phyloP scores from a whole-genome alignment of 35 echinoderm and acorn worm species.

The Chiridota heheva region DNA sequence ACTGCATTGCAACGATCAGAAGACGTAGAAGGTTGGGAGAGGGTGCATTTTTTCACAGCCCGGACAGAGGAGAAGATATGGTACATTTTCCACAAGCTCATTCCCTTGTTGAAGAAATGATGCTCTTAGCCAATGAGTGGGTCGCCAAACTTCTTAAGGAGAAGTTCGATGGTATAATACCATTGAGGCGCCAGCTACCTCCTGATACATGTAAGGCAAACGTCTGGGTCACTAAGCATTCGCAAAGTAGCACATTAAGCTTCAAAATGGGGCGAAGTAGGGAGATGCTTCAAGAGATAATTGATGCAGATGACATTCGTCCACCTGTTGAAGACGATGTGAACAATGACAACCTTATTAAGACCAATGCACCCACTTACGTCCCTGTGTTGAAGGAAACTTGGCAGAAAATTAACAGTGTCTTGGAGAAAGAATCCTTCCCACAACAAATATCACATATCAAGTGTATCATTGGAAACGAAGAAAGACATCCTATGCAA shows the following conservation, averaged over 20 bases:
- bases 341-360: no score
- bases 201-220: constrained; percentile 40
- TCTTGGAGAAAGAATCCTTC: not conserved
- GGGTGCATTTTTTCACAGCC: constrained; percentile 32
- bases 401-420: not conserved
- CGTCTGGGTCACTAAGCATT: constrained; percentile 51
- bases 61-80: constrained; percentile 39
- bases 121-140: constrained; percentile 68
- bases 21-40: constrained; percentile 43
- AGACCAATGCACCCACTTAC: no score
- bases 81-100: constrained; percentile 47
- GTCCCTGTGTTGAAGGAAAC: no score
- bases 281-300: no score
- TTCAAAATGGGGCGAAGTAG: no score
- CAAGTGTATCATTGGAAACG: constrained; percentile 31
- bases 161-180: constrained; percentile 37
- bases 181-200: constrained; percentile 56
- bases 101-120: constrained; percentile 84
- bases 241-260: no score
- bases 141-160: constrained; percentile 41
- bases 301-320: no score
- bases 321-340: no score
- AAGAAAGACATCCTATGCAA: constrained; percentile 77
- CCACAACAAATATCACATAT: constrained; percentile 14
- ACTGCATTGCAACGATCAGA: constrained; percentile 30